Evolutionary conservation across 2,797 vertebrate genomes (phyloP).

Genomic region (Halcyon chelicuti): DNA sequence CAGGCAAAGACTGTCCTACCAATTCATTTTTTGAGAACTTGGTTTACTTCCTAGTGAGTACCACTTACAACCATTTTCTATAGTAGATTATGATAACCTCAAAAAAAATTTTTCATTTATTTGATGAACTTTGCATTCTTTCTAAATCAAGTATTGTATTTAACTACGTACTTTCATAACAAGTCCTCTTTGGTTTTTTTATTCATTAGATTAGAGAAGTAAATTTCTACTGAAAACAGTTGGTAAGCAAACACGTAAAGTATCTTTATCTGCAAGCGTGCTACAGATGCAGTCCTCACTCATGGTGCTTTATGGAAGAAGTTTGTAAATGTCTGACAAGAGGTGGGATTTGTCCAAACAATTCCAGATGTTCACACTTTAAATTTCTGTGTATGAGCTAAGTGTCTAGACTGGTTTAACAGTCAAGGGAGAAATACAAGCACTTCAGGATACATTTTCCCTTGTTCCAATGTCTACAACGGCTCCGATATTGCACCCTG

Average conservation of each 20-base stretch:
- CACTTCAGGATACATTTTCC: conserved; percentile 1
- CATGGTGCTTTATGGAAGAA: neutral
- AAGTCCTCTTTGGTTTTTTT: neutral
- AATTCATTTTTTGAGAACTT: neutral
- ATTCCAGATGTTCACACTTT: conserved; percentile 16
- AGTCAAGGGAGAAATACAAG: neutral
- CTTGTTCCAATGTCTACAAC: neutral
- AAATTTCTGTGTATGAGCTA: conserved; percentile 12
- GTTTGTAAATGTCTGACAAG: neutral
- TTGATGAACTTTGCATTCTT: neutral
- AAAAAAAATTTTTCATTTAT: neutral
- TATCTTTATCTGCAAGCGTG: neutral
- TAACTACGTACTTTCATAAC: neutral
- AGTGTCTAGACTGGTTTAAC: conserved; percentile 28
- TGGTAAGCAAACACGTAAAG: neutral
- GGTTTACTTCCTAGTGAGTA: neutral
- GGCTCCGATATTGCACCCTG: neutral
- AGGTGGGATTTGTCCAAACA: neutral
- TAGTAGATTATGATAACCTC: neutral
- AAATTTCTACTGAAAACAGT: neutral
- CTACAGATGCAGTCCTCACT: neutral
- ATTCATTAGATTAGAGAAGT: neutral
- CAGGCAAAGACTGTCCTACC: neutral
- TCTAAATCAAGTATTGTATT: neutral
- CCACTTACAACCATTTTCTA: neutral